These are phyloP conservation scores for Theonella swinhoei DNA, from an alignment of 37 sponge, comb jelly and placozoan species.

Conservation along the genomic window DNA sequence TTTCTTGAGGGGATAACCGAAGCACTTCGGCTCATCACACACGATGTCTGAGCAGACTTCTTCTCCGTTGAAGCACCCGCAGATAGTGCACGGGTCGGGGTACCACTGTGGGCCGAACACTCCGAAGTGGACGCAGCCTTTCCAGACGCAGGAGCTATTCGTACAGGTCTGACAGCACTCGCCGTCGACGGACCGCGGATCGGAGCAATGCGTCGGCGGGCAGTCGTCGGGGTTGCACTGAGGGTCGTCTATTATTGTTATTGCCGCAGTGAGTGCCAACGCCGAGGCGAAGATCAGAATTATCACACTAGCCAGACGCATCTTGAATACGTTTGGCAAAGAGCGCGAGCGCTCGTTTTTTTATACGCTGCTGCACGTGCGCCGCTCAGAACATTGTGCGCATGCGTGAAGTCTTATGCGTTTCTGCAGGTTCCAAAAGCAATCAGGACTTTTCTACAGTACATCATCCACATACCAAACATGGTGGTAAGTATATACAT, in stretches of 20 bases:
- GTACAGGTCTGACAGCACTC: slow-evolving; percentile 22
- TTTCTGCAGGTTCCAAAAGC: too few relatives aligned
- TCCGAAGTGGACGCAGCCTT: slow-evolving; percentile 46
- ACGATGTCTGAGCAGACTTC: not conserved
- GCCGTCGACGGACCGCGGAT: slow-evolving; percentile 4
- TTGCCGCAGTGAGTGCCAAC: not conserved
- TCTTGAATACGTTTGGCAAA: not conserved
- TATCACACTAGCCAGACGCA: not conserved
- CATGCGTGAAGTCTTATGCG: too few relatives aligned
- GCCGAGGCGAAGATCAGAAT: not conserved
- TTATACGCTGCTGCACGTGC: not conserved
- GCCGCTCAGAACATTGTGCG: too few relatives aligned
- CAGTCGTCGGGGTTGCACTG: not conserved
- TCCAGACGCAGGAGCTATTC: slow-evolving; percentile 23
- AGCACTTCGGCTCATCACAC: slow-evolving; percentile 13
- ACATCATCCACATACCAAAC: too few relatives aligned
- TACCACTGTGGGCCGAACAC: slow-evolving; percentile 26
- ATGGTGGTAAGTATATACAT: too few relatives aligned
- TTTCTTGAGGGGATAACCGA: slow-evolving; percentile 17
- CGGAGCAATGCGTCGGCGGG: slow-evolving; percentile 7
- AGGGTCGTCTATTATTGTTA: not conserved
- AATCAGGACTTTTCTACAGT: too few relatives aligned
- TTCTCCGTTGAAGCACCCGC: slow-evolving; percentile 3
- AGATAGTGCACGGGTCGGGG: slow-evolving; percentile 45
- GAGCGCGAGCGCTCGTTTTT: not conserved